Conservation (phyloP, 2,113 vertebrate species). For the Barnardius zonarius region DNA sequence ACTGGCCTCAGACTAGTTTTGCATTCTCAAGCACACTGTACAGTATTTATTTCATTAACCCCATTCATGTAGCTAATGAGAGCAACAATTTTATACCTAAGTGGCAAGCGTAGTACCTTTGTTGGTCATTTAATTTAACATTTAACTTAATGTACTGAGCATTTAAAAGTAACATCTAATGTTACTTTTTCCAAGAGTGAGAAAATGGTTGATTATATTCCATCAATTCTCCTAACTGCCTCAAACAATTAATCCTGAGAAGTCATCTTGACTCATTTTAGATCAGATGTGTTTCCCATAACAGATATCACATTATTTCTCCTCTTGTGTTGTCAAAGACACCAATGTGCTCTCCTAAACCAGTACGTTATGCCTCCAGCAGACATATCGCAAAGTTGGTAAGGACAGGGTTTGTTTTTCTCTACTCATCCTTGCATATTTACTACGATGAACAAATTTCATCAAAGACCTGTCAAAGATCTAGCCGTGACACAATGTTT, state of each 20-base stretch:
- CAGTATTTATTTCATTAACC: not conserved
- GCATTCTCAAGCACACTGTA: not conserved
- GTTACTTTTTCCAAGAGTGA: not conserved
- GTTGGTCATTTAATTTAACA: not conserved
- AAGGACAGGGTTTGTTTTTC: not conserved
- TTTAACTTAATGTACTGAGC: not conserved
- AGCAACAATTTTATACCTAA: not conserved
- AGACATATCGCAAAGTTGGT: not conserved
- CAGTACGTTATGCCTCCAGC: not conserved
- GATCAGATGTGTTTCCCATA: not conserved
- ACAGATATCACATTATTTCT: not conserved
- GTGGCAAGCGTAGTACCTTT: not conserved
- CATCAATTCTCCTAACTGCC: not conserved
- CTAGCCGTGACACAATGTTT: not conserved
- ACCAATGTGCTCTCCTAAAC: not conserved
- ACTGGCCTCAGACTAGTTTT: not conserved
- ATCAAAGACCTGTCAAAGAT: not conserved
- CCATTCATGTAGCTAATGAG: rapidly evolving
- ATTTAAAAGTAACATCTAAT: not conserved
- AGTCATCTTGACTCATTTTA: not conserved
- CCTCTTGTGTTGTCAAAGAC: not conserved
- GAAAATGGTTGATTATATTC: not conserved
- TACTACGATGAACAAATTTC: not conserved
- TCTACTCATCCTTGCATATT: not conserved
- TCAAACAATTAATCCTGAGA: not conserved